Evolutionary conservation across 1,140 invertebrate genomes (phyloP), one percentile per base, ranked within the genome.

Genomic region (Eubasilissa regina): DNA sequence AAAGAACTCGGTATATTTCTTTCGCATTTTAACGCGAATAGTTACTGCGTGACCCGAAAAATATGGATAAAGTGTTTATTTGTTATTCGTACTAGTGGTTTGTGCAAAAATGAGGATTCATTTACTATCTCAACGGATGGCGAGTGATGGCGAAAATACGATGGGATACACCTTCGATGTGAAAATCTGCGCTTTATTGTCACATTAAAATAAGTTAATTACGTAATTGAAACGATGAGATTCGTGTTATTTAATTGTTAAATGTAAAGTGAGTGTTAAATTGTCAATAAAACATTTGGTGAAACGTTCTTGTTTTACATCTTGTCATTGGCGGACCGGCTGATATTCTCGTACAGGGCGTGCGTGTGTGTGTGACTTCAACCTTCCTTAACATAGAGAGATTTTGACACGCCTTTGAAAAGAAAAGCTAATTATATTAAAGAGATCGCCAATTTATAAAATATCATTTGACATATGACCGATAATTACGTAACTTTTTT

Each of bases 121-220:
- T 78, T 78, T 78, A 78, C 64, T 78, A 72, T 78, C 77, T 78
- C 77, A 78, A 78, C 77, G 77, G 77, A 78, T 78, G 77, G 77
- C 77, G 77, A 78, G 77, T 78, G 77, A 78, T 78, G 77, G 77
- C 77, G 77, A 78, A 78, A 78, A 78, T 78, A 78, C 77, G 77
- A 72, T 78, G 66, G 77, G 77, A 78, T 78, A 70, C 77, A 78
- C 77, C 77, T 78, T 72, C 62, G 64, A 78, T 72, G 77, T 72
- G 64, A 70, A 78, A 78, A 78, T 72, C 66, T 60, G 64, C 77
- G 77, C 66, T 78, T 60, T 70, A 70, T 77, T 72, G 51, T 56
- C 51, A 72, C 53, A 60, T 58, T 72, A 72, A 72, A 45, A 78
- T 25, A 72, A 70, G 66, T 35, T 47, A 45, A 78, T 78, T 70